phyloP scores from a whole-genome alignment of 1,140 invertebrate species.

The Drosophila varians region DNA sequence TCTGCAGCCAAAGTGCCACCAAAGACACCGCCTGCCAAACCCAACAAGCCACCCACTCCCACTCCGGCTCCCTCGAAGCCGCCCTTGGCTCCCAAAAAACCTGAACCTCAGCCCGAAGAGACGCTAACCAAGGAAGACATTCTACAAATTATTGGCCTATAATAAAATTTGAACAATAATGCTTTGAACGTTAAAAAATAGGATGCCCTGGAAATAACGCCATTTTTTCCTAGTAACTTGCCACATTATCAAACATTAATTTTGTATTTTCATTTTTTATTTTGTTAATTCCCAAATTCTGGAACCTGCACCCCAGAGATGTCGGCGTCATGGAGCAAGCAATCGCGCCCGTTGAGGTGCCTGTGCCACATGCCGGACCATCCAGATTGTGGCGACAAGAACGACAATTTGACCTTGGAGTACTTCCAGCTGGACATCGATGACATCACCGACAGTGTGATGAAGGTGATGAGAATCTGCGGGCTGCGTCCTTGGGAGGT shows the following conservation, averaged over 20 bases:
- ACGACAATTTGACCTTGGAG: neutral
- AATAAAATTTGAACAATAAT: no score
- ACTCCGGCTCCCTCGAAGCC: neutral
- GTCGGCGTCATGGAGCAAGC: slow-evolving; percentile 1
- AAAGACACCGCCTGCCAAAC: neutral
- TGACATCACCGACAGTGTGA: slow-evolving; percentile 56
- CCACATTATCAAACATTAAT: neutral
- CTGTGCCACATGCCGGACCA: slow-evolving; percentile 3
- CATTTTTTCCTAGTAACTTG: no score
- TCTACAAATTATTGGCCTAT: slow-evolving; percentile 35
- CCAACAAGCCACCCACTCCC: neutral
- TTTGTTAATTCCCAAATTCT: neutral
- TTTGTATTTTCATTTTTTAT: slow-evolving; percentile 4
- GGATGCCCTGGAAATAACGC: no score
- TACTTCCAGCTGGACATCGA: slow-evolving; percentile 39
- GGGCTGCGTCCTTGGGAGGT: slow-evolving; percentile 54
- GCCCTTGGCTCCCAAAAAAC: neutral
- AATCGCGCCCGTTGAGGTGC: slow-evolving; percentile 4
- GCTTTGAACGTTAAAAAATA: no score
- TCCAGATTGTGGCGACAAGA: neutral
- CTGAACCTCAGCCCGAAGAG: slow-evolving; percentile 5
- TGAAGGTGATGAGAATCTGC: slow-evolving; percentile 69
- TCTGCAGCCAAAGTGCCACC: neutral
- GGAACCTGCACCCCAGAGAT: neutral
- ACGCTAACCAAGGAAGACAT: slow-evolving; percentile 57